Evolutionary conservation across 2,113 vertebrate genomes (phyloP).

Genomic region (Austrofundulus limnaeus): DNA sequence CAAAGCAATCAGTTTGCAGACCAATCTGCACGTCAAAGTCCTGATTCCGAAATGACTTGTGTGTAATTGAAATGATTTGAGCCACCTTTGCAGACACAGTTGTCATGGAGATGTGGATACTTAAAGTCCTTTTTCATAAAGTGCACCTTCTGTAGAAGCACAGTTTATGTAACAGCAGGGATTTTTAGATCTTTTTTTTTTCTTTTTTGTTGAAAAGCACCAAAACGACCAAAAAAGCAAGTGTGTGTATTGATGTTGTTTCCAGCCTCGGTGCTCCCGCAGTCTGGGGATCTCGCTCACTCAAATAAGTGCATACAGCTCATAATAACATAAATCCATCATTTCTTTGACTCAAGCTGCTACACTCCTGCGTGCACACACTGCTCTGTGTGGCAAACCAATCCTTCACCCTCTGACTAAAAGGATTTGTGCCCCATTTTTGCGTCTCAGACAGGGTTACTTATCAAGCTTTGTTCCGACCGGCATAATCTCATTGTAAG

Average conservation of each 20-base stretch:
- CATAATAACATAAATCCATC: conserved; percentile 40
- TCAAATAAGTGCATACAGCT: conserved; percentile 23
- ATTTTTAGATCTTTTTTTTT: too few species aligned
- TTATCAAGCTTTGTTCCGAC: conserved; percentile 67
- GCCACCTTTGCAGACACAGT: conserved; percentile 19
- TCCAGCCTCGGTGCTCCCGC: conserved; percentile 2
- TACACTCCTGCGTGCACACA: neutral
- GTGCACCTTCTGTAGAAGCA: neutral
- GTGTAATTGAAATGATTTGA: conserved; percentile 21
- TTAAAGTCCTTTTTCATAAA: conserved; percentile 27
- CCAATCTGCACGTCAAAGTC: conserved; percentile 3
- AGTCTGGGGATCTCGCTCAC: conserved; percentile 16
- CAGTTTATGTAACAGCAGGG: conserved; percentile 15
- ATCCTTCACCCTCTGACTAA: conserved; percentile 57
- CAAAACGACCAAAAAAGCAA: conserved; percentile 10
- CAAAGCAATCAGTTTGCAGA: neutral
- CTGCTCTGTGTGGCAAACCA: conserved; percentile 40
- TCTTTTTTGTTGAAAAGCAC: conserved; percentile 11
- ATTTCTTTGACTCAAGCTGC: conserved; percentile 24
- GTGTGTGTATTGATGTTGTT: conserved; percentile 2
- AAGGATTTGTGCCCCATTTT: conserved; percentile 69
- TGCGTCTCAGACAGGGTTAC: conserved; percentile 70
- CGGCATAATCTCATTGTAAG: conserved; percentile 69
- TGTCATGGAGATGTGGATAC: conserved; percentile 35
- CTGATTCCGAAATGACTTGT: conserved; percentile 7